Percentiles rank a stretch among this genome's conserved stretches.
Conservation (phyloP, 2,113 vertebrate genomes). For the Chamaea fasciata region DNA sequence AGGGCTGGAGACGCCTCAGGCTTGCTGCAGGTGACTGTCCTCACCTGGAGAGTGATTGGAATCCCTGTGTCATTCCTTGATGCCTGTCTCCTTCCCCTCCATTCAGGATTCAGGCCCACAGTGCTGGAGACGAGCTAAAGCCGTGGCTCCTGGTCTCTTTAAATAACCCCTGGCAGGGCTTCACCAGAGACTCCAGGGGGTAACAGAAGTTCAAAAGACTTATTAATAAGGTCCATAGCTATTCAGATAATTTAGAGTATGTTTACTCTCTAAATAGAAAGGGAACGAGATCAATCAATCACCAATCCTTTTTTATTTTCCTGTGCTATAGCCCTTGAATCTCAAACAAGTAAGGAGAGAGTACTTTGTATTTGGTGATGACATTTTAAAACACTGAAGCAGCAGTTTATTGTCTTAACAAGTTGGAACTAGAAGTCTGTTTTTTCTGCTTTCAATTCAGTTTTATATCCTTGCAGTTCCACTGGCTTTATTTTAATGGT, state of each 20-base stretch:
- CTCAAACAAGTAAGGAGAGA: background rate
- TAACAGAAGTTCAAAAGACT: background rate
- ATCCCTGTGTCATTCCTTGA: background rate
- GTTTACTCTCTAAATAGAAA: background rate
- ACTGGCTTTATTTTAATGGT: background rate
- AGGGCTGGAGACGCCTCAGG: background rate
- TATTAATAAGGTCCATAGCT: background rate
- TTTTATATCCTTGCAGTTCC: background rate
- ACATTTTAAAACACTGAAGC: background rate
- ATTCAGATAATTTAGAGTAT: background rate
- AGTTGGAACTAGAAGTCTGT: background rate
- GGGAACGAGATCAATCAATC: background rate
- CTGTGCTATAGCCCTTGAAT: background rate
- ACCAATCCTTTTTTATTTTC: background rate
- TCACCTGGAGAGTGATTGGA: background rate
- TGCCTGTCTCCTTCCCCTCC: background rate
- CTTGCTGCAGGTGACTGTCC: background rate
- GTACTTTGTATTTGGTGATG: background rate
- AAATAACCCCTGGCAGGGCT: background rate
- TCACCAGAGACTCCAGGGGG: background rate
- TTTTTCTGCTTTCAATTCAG: background rate
- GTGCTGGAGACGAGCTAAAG: background rate
- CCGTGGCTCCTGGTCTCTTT: background rate
- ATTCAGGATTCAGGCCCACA: background rate
- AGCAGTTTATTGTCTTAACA: background rate